A percentile compares a stretch with the other conserved stretches of the same genome.
Evolutionary conservation across 1,140 invertebrate species (phyloP).

Genomic region (Drosophila pandora): DNA sequence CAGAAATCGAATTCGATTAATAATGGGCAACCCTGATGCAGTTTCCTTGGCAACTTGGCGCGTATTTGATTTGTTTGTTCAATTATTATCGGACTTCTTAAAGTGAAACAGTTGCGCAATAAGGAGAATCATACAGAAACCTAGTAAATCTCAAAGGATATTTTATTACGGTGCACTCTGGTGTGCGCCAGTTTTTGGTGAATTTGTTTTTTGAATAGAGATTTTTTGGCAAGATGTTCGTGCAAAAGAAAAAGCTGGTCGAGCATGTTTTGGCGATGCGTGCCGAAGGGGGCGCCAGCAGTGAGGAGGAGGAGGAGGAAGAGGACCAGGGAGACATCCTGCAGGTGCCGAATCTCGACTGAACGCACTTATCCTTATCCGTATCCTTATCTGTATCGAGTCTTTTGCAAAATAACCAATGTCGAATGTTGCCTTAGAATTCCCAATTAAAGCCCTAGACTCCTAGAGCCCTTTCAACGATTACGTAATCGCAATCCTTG

Average conservation of each 20-base stretch:
- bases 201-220: slow-evolving; percentile 56
- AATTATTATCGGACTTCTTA: slow-evolving; percentile 5
- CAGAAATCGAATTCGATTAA: background rate
- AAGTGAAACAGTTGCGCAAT: slow-evolving; percentile 19
- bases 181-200: slow-evolving; percentile 13
- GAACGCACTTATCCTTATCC: slow-evolving; percentile 12
- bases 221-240: slow-evolving; percentile 64
- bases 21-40: background rate
- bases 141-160: slow-evolving; percentile 63
- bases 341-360: slow-evolving; percentile 67
- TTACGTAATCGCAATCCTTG: slow-evolving; percentile 60
- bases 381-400: slow-evolving; percentile 23
- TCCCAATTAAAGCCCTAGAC: slow-evolving; percentile 54
- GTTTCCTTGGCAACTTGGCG: slow-evolving; percentile 24
- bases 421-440: slow-evolving; percentile 40
- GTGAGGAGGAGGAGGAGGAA: slow-evolving; percentile 76
- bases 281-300: slow-evolving; percentile 54
- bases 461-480: slow-evolving; percentile 58
- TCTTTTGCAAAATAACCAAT: slow-evolving; percentile 47
- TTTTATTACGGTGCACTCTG: slow-evolving; percentile 19
- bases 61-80: slow-evolving; percentile 26
- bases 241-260: slow-evolving; percentile 81
- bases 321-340: slow-evolving; percentile 80
- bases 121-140: background rate
- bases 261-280: slow-evolving; percentile 78